These are phyloP conservation scores for Drosophila stalkeri DNA, from an alignment of 2,888 invertebrate species.

Conservation along the genomic window DNA sequence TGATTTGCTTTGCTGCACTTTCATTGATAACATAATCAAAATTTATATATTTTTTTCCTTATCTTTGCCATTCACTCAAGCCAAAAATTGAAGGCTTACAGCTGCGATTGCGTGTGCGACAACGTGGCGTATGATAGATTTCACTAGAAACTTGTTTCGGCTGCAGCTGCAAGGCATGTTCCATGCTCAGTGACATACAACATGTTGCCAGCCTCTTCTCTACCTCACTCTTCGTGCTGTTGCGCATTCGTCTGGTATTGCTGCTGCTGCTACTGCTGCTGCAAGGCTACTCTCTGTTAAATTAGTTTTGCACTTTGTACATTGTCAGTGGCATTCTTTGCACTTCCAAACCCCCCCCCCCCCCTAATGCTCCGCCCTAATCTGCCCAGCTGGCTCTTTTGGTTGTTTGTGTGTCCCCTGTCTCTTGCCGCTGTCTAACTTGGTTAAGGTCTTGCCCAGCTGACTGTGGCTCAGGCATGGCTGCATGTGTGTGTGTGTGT, in stretches of 20 bases:
- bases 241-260: slow-evolving; percentile 47
- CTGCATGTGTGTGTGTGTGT: slow-evolving; percentile 19
- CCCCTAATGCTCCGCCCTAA: neutral
- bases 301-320: slow-evolving; percentile 83
- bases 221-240: slow-evolving; percentile 52
- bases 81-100: slow-evolving; percentile 18
- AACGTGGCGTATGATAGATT: slow-evolving; percentile 73
- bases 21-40: neutral
- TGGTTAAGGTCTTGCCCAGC: slow-evolving; percentile 61
- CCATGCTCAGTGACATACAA: slow-evolving; percentile 34
- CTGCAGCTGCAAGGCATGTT: slow-evolving; percentile 35
- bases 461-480: slow-evolving; percentile 35
- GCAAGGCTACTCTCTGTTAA: slow-evolving; percentile 75
- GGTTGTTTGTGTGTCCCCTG: slow-evolving; percentile 47
- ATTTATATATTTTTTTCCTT: neutral
- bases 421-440: slow-evolving; percentile 55
- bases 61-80: neutral
- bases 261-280: slow-evolving; percentile 32
- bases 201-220: slow-evolving; percentile 49
- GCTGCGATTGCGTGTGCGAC: slow-evolving; percentile 31
- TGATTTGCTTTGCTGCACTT: neutral
- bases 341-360: slow-evolving; percentile 50
- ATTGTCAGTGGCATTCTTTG: slow-evolving; percentile 80
- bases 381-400: slow-evolving; percentile 20
- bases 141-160: slow-evolving; percentile 55